Percentiles rank a stretch among this genome's conserved stretches.
phyloP scores from a whole-genome alignment of 2,113 vertebrate species.

The Ploceus nigricollis region DNA sequence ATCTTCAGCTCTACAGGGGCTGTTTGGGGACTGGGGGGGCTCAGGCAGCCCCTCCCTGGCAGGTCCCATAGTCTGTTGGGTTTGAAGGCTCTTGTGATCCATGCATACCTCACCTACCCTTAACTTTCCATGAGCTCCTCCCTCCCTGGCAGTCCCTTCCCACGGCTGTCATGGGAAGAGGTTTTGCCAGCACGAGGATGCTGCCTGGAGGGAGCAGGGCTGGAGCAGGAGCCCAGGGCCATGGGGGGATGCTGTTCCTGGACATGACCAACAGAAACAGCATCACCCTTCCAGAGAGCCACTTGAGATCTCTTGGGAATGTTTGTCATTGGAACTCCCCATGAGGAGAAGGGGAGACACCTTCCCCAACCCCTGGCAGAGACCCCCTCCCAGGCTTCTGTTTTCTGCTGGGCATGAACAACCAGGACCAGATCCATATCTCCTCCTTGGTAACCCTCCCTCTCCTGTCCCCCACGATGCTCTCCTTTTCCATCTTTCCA shows the following conservation, averaged over 20 bases:
- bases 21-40: accelerated
- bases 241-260: background rate
- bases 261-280: background rate
- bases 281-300: accelerated
- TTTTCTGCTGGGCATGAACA: background rate
- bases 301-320: background rate
- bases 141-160: background rate
- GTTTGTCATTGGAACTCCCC: background rate
- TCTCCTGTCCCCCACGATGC: background rate
- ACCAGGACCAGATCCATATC: background rate
- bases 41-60: background rate
- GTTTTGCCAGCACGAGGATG: background rate
- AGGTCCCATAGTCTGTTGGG: background rate
- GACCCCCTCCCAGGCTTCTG: background rate
- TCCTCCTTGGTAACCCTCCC: background rate
- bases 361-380: background rate
- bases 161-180: accelerated
- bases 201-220: background rate
- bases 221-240: background rate
- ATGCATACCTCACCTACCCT: accelerated
- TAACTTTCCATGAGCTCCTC: background rate
- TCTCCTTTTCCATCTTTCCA: background rate
- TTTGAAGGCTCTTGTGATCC: background rate
- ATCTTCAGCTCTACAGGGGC: background rate
- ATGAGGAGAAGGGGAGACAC: background rate